A percentile compares a stretch with the other conserved stretches of the same genome.
phyloP scores from a whole-genome alignment of 1,140 invertebrate species.

The Epicauta chinensis region DNA sequence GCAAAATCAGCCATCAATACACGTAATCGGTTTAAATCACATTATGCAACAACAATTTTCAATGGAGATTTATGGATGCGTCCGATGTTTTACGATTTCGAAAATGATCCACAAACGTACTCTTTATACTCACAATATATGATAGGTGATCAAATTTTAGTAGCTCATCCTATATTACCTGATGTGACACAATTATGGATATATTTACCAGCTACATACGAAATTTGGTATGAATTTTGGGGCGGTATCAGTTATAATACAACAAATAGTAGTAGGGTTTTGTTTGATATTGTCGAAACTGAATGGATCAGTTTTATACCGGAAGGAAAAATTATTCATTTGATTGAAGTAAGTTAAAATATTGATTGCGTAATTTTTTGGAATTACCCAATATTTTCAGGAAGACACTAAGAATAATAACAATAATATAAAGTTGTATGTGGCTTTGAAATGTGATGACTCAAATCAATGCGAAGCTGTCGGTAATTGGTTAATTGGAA shows the following conservation, averaged over 20 bases:
- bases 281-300: constrained; percentile 31
- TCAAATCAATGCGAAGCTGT: neutral
- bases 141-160: constrained; percentile 36
- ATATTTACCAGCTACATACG: constrained; percentile 31
- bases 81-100: constrained; percentile 43
- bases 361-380: too few relatives aligned
- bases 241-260: constrained; percentile 30
- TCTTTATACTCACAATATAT: constrained; percentile 37
- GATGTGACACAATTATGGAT: constrained; percentile 23
- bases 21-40: constrained; percentile 29
- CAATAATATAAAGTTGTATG: neutral
- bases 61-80: constrained; percentile 31
- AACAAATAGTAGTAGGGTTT: constrained; percentile 20
- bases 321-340: constrained; percentile 34
- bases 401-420: too few relatives aligned
- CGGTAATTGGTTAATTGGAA: neutral
- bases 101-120: constrained; percentile 28
- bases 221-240: constrained; percentile 40
- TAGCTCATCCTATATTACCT: constrained; percentile 33
- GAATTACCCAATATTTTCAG: too few relatives aligned
- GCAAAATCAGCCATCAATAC: constrained; percentile 22
- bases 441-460: neutral
- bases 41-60: constrained; percentile 35
- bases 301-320: constrained; percentile 36
- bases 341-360: too few relatives aligned